These are phyloP conservation scores for Pedetes capensis DNA, from an alignment of 2,113 vertebrate species.

Conservation along the genomic window DNA sequence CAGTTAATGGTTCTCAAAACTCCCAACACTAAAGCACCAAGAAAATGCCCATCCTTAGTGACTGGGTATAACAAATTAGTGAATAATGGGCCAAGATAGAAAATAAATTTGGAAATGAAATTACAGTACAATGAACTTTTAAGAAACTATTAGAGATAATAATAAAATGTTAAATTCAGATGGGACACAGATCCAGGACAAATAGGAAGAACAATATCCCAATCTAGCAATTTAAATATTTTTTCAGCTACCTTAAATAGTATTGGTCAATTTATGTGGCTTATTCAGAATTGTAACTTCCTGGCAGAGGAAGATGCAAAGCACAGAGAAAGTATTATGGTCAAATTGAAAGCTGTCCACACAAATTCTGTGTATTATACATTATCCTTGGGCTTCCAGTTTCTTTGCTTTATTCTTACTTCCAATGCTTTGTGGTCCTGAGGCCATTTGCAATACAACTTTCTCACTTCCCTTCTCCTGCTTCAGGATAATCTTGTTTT, in stretches of 20 bases:
- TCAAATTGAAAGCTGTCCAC: neutral
- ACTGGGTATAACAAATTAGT: neutral
- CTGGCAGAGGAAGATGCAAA: slow-evolving; percentile 41
- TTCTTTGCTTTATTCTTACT: neutral
- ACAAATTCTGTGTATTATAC: neutral
- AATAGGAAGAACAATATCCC: slow-evolving; percentile 33
- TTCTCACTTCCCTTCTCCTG: neutral
- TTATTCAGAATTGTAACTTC: slow-evolving; percentile 57
- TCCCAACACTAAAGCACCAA: neutral
- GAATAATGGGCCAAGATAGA: neutral
- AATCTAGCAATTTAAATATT: slow-evolving; percentile 20
- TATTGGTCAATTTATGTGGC: slow-evolving; percentile 2
- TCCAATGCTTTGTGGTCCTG: neutral
- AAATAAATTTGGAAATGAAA: slow-evolving; percentile 49
- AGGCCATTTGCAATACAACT: neutral
- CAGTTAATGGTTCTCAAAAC: neutral
- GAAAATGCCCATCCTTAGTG: neutral
- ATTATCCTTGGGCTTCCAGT: neutral
- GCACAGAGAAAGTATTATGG: neutral
- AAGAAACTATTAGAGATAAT: slow-evolving; percentile 10
- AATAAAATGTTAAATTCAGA: neutral
- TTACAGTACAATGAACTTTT: slow-evolving; percentile 36
- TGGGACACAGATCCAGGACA: neutral
- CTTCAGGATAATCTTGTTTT: neutral
- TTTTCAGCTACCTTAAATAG: slow-evolving; percentile 29